Percentiles rank a stretch among this genome's conserved stretches.
Conservation (phyloP, 64 coral and sea anemone genomes). For the Trachythela sp. region DNA sequence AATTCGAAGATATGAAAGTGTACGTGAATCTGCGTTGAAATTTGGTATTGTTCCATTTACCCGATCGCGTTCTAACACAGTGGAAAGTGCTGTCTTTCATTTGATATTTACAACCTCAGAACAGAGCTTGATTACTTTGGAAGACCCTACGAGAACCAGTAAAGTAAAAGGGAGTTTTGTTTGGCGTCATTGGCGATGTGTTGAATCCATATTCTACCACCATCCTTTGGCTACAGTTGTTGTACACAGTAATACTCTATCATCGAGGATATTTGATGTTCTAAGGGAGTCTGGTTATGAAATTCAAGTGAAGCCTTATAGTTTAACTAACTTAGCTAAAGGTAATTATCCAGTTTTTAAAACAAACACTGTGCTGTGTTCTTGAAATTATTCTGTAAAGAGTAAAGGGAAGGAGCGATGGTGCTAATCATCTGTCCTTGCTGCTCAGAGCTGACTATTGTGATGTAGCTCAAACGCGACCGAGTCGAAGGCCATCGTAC, state of each 20-base stretch:
- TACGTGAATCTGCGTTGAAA: conserved; percentile 23
- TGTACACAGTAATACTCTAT: conserved; percentile 30
- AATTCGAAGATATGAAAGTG: neutral
- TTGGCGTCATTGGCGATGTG: conserved; percentile 39
- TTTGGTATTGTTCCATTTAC: conserved; percentile 23
- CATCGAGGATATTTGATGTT: neutral
- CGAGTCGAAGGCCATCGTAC: too few relatives aligned
- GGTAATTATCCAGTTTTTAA: too few relatives aligned
- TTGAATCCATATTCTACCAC: conserved; percentile 38
- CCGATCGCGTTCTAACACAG: neutral
- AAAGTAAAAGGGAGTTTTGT: neutral
- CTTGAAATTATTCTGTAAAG: too few relatives aligned
- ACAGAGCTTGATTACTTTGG: neutral
- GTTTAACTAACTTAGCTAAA: neutral
- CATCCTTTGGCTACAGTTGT: conserved; percentile 35
- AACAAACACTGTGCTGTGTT: too few relatives aligned
- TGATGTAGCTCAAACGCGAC: too few relatives aligned
- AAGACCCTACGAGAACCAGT: neutral
- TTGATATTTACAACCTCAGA: conserved; percentile 33
- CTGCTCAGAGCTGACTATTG: too few relatives aligned
- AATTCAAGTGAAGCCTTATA: conserved; percentile 24
- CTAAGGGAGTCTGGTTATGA: conserved; percentile 31
- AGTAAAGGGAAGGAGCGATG: too few relatives aligned
- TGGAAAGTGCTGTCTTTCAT: neutral
- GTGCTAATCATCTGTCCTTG: too few relatives aligned